phyloP scores from a whole-genome alignment of 2,888 invertebrate species.

The Pardosa pseudoannulata region DNA sequence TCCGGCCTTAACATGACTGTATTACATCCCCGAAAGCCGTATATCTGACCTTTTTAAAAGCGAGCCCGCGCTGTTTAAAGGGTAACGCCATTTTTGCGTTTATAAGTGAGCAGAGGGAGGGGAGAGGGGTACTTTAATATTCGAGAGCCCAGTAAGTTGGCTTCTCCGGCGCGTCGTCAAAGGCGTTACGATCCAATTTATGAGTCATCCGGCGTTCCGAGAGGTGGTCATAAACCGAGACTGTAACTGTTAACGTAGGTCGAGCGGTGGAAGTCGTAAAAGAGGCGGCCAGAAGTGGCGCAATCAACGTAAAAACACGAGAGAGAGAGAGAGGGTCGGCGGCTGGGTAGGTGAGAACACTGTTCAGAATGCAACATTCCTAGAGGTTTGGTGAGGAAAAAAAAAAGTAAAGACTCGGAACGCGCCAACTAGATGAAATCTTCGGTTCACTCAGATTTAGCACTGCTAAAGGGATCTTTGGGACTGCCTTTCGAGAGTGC shows the following conservation, averaged over 20 bases:
- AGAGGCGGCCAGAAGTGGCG: slow-evolving; percentile 56
- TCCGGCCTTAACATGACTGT: slow-evolving; percentile 20
- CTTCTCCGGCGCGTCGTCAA: slow-evolving; percentile 36
- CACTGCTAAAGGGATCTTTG: too few relatives aligned
- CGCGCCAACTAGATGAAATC: too few relatives aligned
- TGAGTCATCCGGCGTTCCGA: slow-evolving; percentile 62
- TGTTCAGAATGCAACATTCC: too few relatives aligned
- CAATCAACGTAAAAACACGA: slow-evolving; percentile 68
- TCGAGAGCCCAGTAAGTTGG: slow-evolving; percentile 28
- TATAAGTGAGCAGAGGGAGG: slow-evolving; percentile 2
- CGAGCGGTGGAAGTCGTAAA: slow-evolving; percentile 31
- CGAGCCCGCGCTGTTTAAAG: slow-evolving; percentile 32
- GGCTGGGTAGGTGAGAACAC: too few relatives aligned
- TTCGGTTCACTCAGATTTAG: too few relatives aligned
- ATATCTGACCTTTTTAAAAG: slow-evolving; percentile 55
- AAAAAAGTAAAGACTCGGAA: too few relatives aligned
- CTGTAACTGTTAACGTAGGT: slow-evolving; percentile 68
- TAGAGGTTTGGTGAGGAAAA: too few relatives aligned
- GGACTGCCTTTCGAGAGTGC: too few relatives aligned
- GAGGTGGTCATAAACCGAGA: slow-evolving; percentile 63
- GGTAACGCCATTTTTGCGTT: slow-evolving; percentile 31
- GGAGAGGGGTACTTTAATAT: slow-evolving; percentile 56
- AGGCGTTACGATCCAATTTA: slow-evolving; percentile 70
- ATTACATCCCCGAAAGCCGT: slow-evolving; percentile 5
- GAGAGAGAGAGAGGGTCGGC: too few relatives aligned